Base-by-base conservation (phyloP, 2,797 vertebrate species). In the Neoniphon sammara region DNA sequence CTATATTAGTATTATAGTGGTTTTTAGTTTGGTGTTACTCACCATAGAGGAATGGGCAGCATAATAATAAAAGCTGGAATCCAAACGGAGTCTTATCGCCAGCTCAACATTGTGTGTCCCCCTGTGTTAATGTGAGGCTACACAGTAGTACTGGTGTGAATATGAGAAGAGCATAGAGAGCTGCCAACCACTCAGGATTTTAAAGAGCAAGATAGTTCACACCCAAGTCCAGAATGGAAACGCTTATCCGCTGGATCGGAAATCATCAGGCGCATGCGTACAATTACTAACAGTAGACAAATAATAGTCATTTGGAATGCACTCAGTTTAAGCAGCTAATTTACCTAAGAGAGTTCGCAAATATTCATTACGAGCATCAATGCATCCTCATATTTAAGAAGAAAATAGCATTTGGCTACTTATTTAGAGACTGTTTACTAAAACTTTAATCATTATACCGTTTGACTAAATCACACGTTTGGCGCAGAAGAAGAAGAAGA, bases 141-240 rank as follows among this genome's bases (percentile, higher is more conserved):
- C 85, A 80, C 83, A 81, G 84, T 85, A 79, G 72, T 80, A 81
- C 80, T 81, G 87, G 81, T 68, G 87, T 66, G 84, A 85, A 85
- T 85, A 70, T 64, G 86, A 80, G 89, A 69, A 80, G 89, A 69
- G 87, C 70, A 75, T 94, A 93, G 92, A 56, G 58, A 80, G 79
- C 83, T 64, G 3, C 54, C 89, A 73, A 84, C 91, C 85, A 87
- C 5, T 0, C 5, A 11, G 1, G 0, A 1, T 0, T 34, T n/a
- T 34, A 7, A 88, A 88, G 78, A 85, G 81, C 80, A 57, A 91
- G 88, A 92, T 73, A n/a, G 14, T 76, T 49, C 62, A 2, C 34
- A 4, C 14, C 52, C 7, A 25, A 2, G 31, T 34, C 31, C 31
- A 34, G 31, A 7, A 34, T 34, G 0, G 17, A 20, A 12, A 1